Percentiles rank a stretch among this genome's conserved stretches.
Evolutionary conservation across 2,797 vertebrate species (phyloP).

Genomic region (Platyrinchus mystaceus): DNA sequence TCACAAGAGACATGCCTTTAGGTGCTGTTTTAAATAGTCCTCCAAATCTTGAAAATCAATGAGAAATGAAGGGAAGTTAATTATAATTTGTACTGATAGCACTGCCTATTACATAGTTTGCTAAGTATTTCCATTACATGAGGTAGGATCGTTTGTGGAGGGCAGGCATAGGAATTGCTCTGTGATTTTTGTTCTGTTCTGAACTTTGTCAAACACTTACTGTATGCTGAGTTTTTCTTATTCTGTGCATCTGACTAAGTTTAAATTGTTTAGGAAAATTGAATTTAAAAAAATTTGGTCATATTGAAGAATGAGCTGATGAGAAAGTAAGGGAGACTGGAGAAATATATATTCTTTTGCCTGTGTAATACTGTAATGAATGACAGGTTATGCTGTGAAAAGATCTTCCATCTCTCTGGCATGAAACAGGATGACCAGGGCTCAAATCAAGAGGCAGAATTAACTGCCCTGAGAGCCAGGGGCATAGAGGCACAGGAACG

Average conservation of each 20-base stretch:
- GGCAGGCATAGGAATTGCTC: not conserved
- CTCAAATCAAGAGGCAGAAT: not conserved
- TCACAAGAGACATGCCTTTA: constrained; percentile 10
- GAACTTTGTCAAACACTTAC: not conserved
- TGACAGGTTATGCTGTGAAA: not conserved
- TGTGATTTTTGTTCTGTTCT: not conserved
- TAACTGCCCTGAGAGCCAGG: not conserved
- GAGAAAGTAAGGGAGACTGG: not conserved
- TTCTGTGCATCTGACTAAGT: not conserved
- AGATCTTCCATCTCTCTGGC: not conserved
- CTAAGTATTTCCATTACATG: not conserved
- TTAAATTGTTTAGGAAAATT: not conserved
- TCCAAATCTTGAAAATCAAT: constrained; percentile 30
- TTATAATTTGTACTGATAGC: not conserved
- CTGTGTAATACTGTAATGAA: not conserved
- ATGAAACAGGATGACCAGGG: not conserved
- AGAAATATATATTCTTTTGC: not conserved
- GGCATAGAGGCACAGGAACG: not conserved
- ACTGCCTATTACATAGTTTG: constrained; percentile 13
- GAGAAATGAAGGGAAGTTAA: constrained; percentile 27
- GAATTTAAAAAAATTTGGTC: not conserved
- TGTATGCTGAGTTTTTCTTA: not conserved
- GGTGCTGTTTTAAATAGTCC: not conserved
- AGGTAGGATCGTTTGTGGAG: not conserved
- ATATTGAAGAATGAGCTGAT: not conserved